A percentile compares a stretch with the other conserved stretches of the same genome.
Evolutionary conservation across 2,888 invertebrate species (phyloP).

Genomic region (Limenitis camilla): DNA sequence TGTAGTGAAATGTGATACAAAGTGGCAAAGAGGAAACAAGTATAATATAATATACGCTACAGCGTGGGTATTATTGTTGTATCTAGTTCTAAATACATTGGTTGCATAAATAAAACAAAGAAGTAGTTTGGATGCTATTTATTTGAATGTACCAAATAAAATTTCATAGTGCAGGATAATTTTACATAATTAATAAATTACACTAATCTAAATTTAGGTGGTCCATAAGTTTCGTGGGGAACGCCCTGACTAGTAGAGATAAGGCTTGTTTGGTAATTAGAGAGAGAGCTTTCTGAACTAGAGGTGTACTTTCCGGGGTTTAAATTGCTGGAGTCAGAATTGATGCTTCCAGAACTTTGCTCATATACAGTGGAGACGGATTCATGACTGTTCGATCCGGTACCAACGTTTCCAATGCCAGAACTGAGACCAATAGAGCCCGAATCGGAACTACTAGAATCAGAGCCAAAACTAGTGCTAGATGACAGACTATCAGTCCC

Average conservation of each 20-base stretch:
- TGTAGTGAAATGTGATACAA: no score
- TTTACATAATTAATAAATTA: constrained; percentile 18
- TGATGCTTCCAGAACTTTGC: constrained; percentile 4
- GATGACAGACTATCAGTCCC: background rate
- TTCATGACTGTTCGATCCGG: constrained; percentile 5
- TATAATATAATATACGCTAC: background rate
- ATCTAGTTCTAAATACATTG: background rate
- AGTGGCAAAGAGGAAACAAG: no score
- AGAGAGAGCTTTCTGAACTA: constrained; percentile 29
- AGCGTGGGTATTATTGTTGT: background rate
- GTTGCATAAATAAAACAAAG: background rate
- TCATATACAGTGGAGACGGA: constrained; percentile 17
- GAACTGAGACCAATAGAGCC: constrained; percentile 4
- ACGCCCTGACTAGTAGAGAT: constrained; percentile 59
- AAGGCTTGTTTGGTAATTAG: constrained; percentile 34
- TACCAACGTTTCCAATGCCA: constrained; percentile 7
- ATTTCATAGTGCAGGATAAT: constrained; percentile 8
- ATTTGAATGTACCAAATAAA: constrained; percentile 5
- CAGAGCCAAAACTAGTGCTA: constrained; percentile 1
- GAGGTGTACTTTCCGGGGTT: constrained; percentile 21
- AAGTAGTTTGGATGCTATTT: constrained; percentile 4
- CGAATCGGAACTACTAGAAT: background rate
- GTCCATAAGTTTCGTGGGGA: constrained; percentile 61
- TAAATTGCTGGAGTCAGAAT: constrained; percentile 20
- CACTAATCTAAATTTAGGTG: constrained; percentile 49